Evolutionary conservation across 2,113 vertebrate species (phyloP).

Genomic region (Corynorhinus townsendii): DNA sequence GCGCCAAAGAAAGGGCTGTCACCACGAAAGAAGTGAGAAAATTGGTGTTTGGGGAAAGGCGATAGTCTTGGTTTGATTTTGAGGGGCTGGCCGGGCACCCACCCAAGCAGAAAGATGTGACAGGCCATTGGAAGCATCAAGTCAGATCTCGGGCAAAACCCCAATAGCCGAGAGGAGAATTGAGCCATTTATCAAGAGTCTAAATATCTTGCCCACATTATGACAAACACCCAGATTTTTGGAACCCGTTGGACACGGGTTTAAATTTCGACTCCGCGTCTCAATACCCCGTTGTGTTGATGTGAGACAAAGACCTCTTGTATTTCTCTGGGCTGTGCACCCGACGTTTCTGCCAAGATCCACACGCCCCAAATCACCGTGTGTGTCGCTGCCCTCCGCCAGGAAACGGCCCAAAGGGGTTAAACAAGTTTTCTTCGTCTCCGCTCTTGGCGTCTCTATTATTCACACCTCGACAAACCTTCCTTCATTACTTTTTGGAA

Average conservation of each 20-base stretch:
- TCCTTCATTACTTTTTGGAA: constrained; percentile 78
- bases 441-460: constrained; percentile 66
- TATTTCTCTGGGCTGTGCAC: background rate
- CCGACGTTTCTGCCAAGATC: background rate
- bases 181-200: constrained; percentile 38
- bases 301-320: constrained; percentile 22
- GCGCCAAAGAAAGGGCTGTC: background rate
- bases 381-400: background rate
- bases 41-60: background rate
- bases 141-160: background rate
- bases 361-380: background rate
- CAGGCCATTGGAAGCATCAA: background rate
- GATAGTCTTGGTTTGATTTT: background rate
- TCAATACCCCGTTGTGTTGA: background rate
- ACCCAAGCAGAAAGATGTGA: constrained; percentile 11
- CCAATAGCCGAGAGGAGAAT: background rate
- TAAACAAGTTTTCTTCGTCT: constrained; percentile 43
- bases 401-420: background rate
- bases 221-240: constrained; percentile 19
- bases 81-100: background rate
- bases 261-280: background rate
- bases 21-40: background rate
- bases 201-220: constrained; percentile 22
- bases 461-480: constrained; percentile 78
- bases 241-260: background rate